Evolutionary conservation across 2,113 vertebrate species (phyloP).

Genomic region (Anser cygnoides): DNA sequence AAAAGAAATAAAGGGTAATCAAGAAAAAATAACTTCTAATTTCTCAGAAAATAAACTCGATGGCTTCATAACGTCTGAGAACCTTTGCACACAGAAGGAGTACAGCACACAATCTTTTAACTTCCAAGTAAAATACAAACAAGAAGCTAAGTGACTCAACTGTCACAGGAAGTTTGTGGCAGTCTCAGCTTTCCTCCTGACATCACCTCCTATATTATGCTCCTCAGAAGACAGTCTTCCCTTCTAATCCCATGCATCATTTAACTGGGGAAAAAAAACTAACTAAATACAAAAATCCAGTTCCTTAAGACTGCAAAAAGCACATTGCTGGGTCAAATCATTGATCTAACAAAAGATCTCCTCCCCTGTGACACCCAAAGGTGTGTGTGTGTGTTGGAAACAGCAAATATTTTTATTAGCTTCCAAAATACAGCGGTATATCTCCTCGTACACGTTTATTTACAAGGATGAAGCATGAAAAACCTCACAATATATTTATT

Average conservation of each 20-base stretch:
- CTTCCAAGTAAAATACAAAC: neutral
- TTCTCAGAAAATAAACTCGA: neutral
- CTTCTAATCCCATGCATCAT: neutral
- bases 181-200: neutral
- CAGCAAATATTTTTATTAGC: neutral
- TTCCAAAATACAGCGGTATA: neutral
- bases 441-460: neutral
- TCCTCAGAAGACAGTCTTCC: neutral
- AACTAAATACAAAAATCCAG: neutral
- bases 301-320: neutral
- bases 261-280: neutral
- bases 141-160: neutral
- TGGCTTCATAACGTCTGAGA: neutral
- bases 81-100: neutral
- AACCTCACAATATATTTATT: neutral
- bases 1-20: neutral
- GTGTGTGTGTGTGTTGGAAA: neutral
- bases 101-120: neutral
- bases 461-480: neutral
- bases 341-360: neutral
- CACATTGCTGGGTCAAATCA: fast-evolving
- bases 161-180: neutral
- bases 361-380: neutral
- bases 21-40: neutral
- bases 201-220: neutral